Evolutionary conservation across 2,888 invertebrate genomes (phyloP).

Genomic region (Tenthredo livida): DNA sequence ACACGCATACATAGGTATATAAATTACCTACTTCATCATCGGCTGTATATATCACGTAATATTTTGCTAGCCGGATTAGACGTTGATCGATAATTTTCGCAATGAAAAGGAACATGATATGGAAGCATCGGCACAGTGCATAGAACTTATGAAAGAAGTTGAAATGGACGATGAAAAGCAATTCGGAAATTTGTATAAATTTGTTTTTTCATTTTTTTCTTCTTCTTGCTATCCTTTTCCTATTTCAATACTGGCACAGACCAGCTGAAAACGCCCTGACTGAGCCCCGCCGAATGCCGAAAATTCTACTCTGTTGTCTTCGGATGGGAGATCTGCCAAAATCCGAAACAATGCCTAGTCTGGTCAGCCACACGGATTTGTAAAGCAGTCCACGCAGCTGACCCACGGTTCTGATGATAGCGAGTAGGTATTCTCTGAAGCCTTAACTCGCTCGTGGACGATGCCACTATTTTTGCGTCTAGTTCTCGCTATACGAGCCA

Average conservation of each 20-base stretch:
- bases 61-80: background rate
- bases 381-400: background rate
- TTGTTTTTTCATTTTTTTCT: background rate
- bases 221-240: background rate
- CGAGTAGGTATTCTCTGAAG: background rate
- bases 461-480: slow-evolving; percentile 52
- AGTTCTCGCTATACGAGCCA: slow-evolving; percentile 23
- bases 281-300: slow-evolving; percentile 23
- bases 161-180: background rate
- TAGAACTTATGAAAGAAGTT: background rate
- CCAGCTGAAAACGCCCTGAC: slow-evolving; percentile 14
- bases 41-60: slow-evolving; percentile 23
- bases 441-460: background rate
- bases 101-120: background rate
- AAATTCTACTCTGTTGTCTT: slow-evolving; percentile 38
- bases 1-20: background rate
- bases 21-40: background rate
- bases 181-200: background rate
- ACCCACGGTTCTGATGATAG: slow-evolving; percentile 5
- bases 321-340: slow-evolving; percentile 43
- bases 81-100: background rate
- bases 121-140: background rate
- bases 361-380: background rate
- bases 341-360: slow-evolving; percentile 36
- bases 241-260: slow-evolving; percentile 29